Percentiles rank a stretch among this genome's conserved stretches.
Evolutionary conservation across 2,888 invertebrate genomes (phyloP).

Genomic region (Azorinus chamasolen): DNA sequence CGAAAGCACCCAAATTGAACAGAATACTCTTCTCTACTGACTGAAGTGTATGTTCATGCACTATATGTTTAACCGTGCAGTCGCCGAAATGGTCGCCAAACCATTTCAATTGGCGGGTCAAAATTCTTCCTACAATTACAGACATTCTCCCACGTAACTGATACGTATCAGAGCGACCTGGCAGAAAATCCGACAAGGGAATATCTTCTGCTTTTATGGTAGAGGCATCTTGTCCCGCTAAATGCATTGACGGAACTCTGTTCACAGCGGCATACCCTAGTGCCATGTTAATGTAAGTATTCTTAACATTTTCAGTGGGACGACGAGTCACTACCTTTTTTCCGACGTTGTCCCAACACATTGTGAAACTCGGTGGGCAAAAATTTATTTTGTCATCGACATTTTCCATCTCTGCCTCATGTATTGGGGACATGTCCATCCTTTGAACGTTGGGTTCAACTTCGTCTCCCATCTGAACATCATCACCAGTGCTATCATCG

Average conservation of each 20-base stretch:
- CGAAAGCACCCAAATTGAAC: conserved; percentile 40
- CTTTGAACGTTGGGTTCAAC: too few relatives aligned
- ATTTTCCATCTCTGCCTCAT: too few relatives aligned
- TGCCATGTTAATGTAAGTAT: conserved; percentile 33
- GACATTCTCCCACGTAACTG: conserved; percentile 18
- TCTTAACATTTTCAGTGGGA: conserved; percentile 17
- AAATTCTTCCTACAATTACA: conserved; percentile 32
- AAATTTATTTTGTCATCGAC: too few relatives aligned
- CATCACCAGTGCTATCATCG: too few relatives aligned
- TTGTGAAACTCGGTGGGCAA: too few relatives aligned
- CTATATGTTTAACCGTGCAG: conserved; percentile 15
- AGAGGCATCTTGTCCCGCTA: background rate
- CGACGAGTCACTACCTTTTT: conserved; percentile 13
- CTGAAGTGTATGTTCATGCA: conserved; percentile 29
- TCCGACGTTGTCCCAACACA: conserved; percentile 4
- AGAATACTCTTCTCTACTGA: conserved; percentile 32
- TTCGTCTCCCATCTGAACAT: too few relatives aligned
- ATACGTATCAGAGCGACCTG: conserved; percentile 8
- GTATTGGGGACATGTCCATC: too few relatives aligned
- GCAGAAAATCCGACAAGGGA: conserved; percentile 5
- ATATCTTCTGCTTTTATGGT: conserved; percentile 14
- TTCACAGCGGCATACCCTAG: conserved; percentile 36
- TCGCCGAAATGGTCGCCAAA: conserved; percentile 30
- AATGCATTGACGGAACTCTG: conserved; percentile 13
- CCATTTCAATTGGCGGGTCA: conserved; percentile 32